Evolutionary conservation across 2,797 vertebrate genomes (phyloP), one percentile per base, ranked within the genome.

Genomic region (Smutsia gigantea): DNA sequence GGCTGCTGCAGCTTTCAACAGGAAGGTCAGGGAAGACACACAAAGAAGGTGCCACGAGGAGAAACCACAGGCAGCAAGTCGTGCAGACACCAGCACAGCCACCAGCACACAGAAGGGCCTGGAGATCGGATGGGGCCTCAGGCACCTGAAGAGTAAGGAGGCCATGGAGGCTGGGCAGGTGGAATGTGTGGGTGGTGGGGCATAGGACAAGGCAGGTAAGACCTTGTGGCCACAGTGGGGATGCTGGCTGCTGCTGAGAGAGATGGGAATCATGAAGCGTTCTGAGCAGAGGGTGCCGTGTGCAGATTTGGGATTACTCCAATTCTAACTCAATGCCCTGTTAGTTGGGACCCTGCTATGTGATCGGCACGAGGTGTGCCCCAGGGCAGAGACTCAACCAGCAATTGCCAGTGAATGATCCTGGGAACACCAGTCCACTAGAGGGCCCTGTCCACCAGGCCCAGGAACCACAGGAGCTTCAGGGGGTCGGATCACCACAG

Each of bases 371-470:
- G 0, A 0, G 25, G 25, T 4, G 18, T 11, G 23, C 42, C 69
- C 15, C 37, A 18, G 42, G 53, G 74, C 55, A 55, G 19, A 66
- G 69, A 53, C 72, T 46, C 31, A 4, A 57, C 11, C 42, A 42
- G 37, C 57, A 34, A 11, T 3, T 23, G 3, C 9, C 0, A 37
- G 19, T 4, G 25, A 69, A 23, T 1, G 15, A 53, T 1, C 31
- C 12, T 27, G 19, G 1, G 21, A 66, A 57, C 19, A 59, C 31
- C 31, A 4, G 6, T 63, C 96, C 96, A 92, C 93, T 29, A 96
- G 96, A 71, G 96, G 96, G 90, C 4, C 31, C 92, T 90, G 69
- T 77, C 61, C 39, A 1, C 74, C 74, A 74, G 19, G 49, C 29
- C 74, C 23, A 57, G 27, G 59, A 74, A 4, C 18, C 34, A 3